Evolutionary conservation across 2,888 invertebrate species (phyloP).

Genomic region (Ephialtes manifestator): DNA sequence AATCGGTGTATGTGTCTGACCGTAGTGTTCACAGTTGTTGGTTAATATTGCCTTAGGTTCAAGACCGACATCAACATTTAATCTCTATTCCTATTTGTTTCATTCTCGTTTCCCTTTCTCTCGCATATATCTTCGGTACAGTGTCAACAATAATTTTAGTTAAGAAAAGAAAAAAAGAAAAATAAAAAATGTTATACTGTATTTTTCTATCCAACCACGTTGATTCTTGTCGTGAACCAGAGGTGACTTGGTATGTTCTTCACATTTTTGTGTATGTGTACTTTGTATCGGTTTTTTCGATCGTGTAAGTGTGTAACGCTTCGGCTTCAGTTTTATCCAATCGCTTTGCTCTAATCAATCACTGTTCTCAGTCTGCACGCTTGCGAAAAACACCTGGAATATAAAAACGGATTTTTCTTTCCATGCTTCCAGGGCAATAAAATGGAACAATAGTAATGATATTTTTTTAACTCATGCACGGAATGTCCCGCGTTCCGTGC

Average conservation of each 20-base stretch:
- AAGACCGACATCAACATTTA: conserved; percentile 82
- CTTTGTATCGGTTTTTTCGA: conserved; percentile 60
- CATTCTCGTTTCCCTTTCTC: conserved; percentile 33
- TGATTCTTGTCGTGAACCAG: conserved; percentile 81
- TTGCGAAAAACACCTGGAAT: conserved; percentile 80
- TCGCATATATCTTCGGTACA: conserved; percentile 62
- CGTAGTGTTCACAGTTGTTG: conserved; percentile 69
- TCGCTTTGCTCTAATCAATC: conserved; percentile 79
- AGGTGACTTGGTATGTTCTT: conserved; percentile 77
- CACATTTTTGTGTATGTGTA: conserved; percentile 65
- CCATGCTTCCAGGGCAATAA: background rate
- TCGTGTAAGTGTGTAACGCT: conserved; percentile 70
- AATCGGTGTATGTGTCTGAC: conserved; percentile 77
- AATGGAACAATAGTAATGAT: background rate
- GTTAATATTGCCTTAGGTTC: conserved; percentile 74
- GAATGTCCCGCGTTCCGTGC: no score
- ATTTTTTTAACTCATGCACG: no score
- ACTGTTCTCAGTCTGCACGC: conserved; percentile 81
- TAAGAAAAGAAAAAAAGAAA: conserved; percentile 71
- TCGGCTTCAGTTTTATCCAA: conserved; percentile 75
- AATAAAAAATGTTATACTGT: conserved; percentile 45
- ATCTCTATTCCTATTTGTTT: conserved; percentile 69
- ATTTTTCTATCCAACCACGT: conserved; percentile 69
- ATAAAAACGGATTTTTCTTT: conserved; percentile 30
- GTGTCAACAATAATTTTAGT: conserved; percentile 75